Base-by-base conservation (phyloP, 2,113 vertebrate species). In the Myrmecobius fasciatus region DNA sequence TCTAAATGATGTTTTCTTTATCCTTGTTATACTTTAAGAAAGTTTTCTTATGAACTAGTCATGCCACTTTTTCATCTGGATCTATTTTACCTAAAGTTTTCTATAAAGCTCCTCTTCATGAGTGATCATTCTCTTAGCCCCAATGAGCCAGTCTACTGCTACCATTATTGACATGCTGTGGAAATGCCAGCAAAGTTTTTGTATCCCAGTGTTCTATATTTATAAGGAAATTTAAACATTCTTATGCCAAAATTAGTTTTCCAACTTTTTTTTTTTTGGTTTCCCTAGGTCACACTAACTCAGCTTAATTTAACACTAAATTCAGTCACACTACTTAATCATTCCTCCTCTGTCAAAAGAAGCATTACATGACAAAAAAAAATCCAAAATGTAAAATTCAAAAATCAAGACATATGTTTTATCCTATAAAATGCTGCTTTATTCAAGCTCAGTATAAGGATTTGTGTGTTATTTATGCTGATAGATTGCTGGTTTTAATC, bases 221-320 rank as follows among this genome's bases (percentile, higher is more conserved):
- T 96, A 31, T 95, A 93, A 92, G 98, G 98, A 98, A 98, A 97
- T 94, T 98, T 96, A 97, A 97, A 98, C 98, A 99, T 52, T 98
- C 98, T 98, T 98, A 97, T 98, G 98, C 95, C 94, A 95, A 98
- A 98, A 94, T 98, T 97, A 98, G 97, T 98, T 97, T 97, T 95
- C 95, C 96, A 98, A 97, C 97, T 97, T 98, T 98, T n/a, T n/a
- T n/a, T 56, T 26, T 60, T 60, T 60, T 98, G 98, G 98, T 98
- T 96, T 97, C 95, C 95, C 5, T 97, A 91, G 97, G 96, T 96
- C 97, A 97, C 94, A 97, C 96, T 97, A 98, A 96, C 97, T 97
- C 98, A 99, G 97, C 93, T 98, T 97, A 98, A 96, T 97, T 98
- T 96, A 98, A 97, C 96, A 97, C 96, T 96, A 98, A 96, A 98